Conservation (phyloP, 1,140 invertebrate species). For the Zaprionus gabonicus region DNA sequence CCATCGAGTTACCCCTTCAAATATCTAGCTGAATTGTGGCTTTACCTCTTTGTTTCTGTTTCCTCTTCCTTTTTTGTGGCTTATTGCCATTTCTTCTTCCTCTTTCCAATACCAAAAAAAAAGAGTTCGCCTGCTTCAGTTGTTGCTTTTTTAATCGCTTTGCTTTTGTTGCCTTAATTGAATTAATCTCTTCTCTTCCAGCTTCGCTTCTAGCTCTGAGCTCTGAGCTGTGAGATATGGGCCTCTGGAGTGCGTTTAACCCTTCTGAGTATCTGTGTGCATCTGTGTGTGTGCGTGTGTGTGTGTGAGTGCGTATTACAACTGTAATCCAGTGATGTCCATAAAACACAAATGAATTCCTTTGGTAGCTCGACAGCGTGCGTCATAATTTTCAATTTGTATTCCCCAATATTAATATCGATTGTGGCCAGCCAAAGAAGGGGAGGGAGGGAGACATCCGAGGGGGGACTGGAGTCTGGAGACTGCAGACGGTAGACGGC, state of each 20-base stretch:
- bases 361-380: conserved; percentile 18
- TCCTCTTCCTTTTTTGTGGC: background rate
- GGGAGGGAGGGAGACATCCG: conserved; percentile 17
- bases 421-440: conserved; percentile 48
- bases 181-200: conserved; percentile 9
- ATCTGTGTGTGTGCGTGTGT: background rate
- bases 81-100: background rate
- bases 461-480: background rate
- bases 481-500: conserved; percentile 36
- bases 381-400: conserved; percentile 78
- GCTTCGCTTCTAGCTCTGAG: background rate
- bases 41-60: background rate
- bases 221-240: conserved; percentile 4
- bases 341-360: conserved; percentile 51
- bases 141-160: conserved; percentile 2
- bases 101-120: background rate
- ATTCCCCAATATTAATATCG: conserved; percentile 77
- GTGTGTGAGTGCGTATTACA: conserved; percentile 25
- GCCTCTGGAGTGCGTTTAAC: conserved; percentile 35
- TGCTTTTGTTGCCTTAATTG: conserved; percentile 12
- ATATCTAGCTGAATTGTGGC: background rate
- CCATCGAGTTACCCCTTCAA: background rate
- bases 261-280: conserved; percentile 6
- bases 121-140: background rate
- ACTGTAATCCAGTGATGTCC: conserved; percentile 45